Percentiles rank a stretch among this genome's conserved stretches.
phyloP scores from a whole-genome alignment of 2,888 invertebrate genomes.

The Pimpla rufipes region DNA sequence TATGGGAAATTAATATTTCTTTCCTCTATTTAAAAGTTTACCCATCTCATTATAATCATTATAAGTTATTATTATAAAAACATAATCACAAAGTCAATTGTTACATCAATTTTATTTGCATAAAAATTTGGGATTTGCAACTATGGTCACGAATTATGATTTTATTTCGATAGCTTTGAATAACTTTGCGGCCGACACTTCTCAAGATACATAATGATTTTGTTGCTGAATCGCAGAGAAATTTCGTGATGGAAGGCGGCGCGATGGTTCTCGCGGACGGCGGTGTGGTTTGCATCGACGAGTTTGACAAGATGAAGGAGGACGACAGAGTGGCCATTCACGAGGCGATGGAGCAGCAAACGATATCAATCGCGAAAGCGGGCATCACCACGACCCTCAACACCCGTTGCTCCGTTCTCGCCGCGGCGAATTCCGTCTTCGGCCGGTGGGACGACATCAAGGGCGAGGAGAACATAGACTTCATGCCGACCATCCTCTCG shows the following conservation, averaged over 20 bases:
- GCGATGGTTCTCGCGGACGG: slow-evolving; percentile 99
- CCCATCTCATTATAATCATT: no score
- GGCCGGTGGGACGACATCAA: slow-evolving; percentile 99
- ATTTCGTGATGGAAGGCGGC: slow-evolving; percentile 99
- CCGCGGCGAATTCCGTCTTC: slow-evolving; percentile 99
- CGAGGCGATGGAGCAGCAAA: slow-evolving; percentile 99
- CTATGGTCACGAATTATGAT: no score
- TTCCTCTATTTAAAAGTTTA: no score
- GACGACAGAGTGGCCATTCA: slow-evolving; percentile 99
- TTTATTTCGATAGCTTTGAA: no score
- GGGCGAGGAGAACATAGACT: slow-evolving; percentile 99
- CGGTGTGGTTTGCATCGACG: slow-evolving; percentile 99
- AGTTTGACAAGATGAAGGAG: slow-evolving; percentile 99
- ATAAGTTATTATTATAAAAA: no score
- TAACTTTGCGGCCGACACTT: not conserved
- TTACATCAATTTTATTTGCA: no score
- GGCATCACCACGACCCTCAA: slow-evolving; percentile 99
- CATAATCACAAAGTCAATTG: no score
- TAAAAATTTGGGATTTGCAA: no score
- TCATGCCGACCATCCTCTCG: slow-evolving; percentile 99
- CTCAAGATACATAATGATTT: no score
- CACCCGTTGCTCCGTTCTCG: slow-evolving; percentile 99
- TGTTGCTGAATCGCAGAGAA: slow-evolving; percentile 93
- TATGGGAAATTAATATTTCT: no score
- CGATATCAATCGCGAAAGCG: slow-evolving; percentile 99